Base-by-base conservation (phyloP, 92 coral and sea anemone species). In the Blastomussa wellsi region DNA sequence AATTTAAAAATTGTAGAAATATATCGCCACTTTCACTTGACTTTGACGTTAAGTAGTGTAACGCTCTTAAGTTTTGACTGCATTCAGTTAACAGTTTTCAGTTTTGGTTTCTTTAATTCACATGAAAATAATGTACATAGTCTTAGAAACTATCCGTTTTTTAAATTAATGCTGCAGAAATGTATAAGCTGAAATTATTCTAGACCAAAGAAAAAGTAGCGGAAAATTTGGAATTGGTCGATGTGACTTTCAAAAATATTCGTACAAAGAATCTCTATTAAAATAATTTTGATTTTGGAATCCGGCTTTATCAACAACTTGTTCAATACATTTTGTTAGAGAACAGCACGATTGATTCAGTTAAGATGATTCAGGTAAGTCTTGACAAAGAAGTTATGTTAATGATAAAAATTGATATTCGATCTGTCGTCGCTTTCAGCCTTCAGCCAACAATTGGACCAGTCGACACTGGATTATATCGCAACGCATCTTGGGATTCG, bases 401-500 rank as follows among this genome's bases (percentile, higher is more conserved):
- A 2, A n/a, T 33, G 5, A 2, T 14, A 70, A 70, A 14, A 72
- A 70, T 26, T 35, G 13, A 22, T 72, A n/a, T 47, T 47, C 16
- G 35, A 24, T 36, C 29, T 68, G 0, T 67, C 24, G 38, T 26
- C 20, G 15, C 51, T 44, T 36, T 57, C 7, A 83, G 87, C 64
- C 15, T 11, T 29, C 64, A 31, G 81, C 24, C 39, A 62, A 73
- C 22, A 11, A 29, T 13, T 83, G 33, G 80, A 87, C 74, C 98
- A 96, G 81, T 60, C 86, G 65, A 89, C 93, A 5, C 76, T 96
- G 88, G 92, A 91, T 87, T 89, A 96, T 86, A 90, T 96, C 85
- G 95, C 98, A 29, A 82, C 84, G 84, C 88, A 96, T 75, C 92
- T 96, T 74, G 94, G 88, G 39, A 86, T 96, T 77, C 94, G 92